Evolutionary conservation across 2,113 vertebrate species (phyloP).

Genomic region (Plecturocebus donacophilus): DNA sequence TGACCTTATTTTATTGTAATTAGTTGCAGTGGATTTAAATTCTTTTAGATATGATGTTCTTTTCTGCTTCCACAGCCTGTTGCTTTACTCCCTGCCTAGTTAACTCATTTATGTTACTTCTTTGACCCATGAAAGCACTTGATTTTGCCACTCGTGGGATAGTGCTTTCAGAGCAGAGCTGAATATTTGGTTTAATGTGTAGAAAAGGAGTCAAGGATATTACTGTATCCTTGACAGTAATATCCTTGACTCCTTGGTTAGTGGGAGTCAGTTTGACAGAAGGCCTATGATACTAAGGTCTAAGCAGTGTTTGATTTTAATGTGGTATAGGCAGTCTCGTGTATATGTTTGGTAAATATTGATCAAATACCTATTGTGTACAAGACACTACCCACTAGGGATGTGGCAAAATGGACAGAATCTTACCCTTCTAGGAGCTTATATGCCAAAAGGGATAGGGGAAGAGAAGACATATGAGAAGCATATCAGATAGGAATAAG

Average conservation of each 20-base stretch:
- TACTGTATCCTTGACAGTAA: no score
- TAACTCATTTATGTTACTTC: neutral
- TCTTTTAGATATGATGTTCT: neutral
- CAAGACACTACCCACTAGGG: neutral
- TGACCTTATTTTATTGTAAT: neutral
- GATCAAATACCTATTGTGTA: neutral
- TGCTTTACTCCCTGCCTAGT: neutral
- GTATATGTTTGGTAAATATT: conserved; percentile 21
- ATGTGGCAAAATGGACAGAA: neutral
- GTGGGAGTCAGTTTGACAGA: neutral
- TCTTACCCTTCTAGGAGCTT: neutral
- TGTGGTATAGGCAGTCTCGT: neutral
- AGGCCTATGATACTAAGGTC: neutral
- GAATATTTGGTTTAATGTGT: neutral
- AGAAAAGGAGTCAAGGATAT: neutral
- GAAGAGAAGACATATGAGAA: neutral
- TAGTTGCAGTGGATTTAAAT: neutral
- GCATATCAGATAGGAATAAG: neutral
- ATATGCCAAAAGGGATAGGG: neutral
- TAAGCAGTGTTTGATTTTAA: neutral
- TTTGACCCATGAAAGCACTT: neutral
- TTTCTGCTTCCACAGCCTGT: neutral
- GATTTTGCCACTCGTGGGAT: neutral
- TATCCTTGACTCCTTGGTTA: no score
- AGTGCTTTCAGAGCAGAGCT: conserved; percentile 22